phyloP scores from a whole-genome alignment of 1,140 invertebrate genomes.

The Himalopsyche phryganea region DNA sequence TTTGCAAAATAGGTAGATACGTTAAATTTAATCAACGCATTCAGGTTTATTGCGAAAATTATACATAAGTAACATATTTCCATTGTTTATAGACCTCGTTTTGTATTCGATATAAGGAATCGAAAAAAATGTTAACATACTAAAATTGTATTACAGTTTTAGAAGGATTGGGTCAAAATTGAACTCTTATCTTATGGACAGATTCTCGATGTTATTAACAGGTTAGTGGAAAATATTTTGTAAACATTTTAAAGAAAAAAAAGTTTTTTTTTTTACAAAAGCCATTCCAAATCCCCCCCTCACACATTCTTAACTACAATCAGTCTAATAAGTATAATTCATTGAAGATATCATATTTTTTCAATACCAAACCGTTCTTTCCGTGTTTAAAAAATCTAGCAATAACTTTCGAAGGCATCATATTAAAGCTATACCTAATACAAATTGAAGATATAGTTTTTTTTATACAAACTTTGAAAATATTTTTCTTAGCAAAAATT shows the following conservation, averaged over 20 bases:
- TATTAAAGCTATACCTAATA: slow-evolving; percentile 35
- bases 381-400: slow-evolving; percentile 13
- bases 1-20: too few relatives aligned
- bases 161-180: too few relatives aligned
- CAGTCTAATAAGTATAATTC: slow-evolving; percentile 24
- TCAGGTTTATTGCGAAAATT: too few relatives aligned
- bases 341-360: neutral
- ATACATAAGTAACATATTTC: too few relatives aligned
- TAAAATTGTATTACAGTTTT: too few relatives aligned
- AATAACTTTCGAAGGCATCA: slow-evolving; percentile 31
- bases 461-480: slow-evolving; percentile 14
- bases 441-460: slow-evolving; percentile 18
- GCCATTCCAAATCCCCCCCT: slow-evolving; percentile 7
- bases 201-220: slow-evolving; percentile 6
- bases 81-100: too few relatives aligned
- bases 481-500: slow-evolving; percentile 12
- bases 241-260: neutral
- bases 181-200: too few relatives aligned
- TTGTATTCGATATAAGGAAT: too few relatives aligned
- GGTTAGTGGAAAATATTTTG: neutral
- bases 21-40: too few relatives aligned
- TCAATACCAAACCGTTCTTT: neutral
- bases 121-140: too few relatives aligned
- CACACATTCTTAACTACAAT: slow-evolving; percentile 26
- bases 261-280: slow-evolving; percentile 2